Base-by-base conservation (phyloP, 2,797 vertebrate species). In the Smutsia temminckii region DNA sequence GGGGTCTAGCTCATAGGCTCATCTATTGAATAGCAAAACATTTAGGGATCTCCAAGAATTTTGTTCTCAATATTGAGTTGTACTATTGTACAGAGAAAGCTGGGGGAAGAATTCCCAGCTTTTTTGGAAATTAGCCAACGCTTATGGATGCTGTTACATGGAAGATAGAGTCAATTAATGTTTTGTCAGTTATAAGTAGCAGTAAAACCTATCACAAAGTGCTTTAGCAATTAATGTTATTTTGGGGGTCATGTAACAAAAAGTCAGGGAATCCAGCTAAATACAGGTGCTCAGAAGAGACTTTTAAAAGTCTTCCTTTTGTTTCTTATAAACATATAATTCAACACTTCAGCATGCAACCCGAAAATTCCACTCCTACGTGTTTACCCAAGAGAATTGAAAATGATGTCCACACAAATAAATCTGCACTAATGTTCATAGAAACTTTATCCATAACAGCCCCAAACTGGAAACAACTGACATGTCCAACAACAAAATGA, bases 341-440 rank as follows among this genome's bases (percentile, higher is more conserved):
- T 85, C 74, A 78, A 7, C 59, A 72, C 57, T 69, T 46, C 88
- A 94, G 42, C 71, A 46, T 49, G 32, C n/a, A 55, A n/a, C 51
- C 46, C 64, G 80, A 49, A 69, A 75, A 51, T 93, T 69, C 78
- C 12, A 61, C 40, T 85, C 23, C 40, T 74, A 4, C 64, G 37
- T 91, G 64, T 96, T 91, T 86, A 75, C 64, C 13, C 34, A 88
- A 88, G 94, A 93, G 57, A 92, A 92, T 5, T 66, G 40, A 93
- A 94, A 94, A 77, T 95, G 78, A 66, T 46, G 63, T 85, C 46
- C 55, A 64, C 61, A 49, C 27, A 46, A 74, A 85, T 59, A 78
- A 61, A 74, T 64, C 49, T 40, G 18, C 34, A 68, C 79, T 42
- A 42, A 49, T 81, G 92, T 74, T 66, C 94, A 85, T 42, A 79